Evolutionary conservation across 2,888 invertebrate species (phyloP), one percentile per base, ranked within the genome.

Genomic region (Yponomeuta evonymella): DNA sequence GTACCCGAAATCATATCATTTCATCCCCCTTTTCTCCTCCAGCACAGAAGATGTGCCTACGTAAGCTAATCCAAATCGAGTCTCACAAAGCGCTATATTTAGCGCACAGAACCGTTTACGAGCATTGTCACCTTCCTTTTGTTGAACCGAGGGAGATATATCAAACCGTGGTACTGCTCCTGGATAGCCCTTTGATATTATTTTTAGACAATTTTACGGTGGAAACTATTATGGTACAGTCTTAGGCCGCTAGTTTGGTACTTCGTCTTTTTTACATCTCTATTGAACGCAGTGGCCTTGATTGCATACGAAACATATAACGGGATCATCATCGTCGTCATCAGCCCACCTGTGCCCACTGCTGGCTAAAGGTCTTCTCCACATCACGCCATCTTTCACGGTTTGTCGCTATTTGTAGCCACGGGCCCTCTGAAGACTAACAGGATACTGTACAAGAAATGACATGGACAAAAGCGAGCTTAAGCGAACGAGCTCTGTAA

Each of bases 101-200:
- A 86, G 81, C 76, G 75, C 51, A 2, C 51, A 58, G 74, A 79
- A 81, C 76, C 83, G 81, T 85, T 85, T 81, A 87, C 83, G 81
- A 81, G 81, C 81, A 79, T 81, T 83, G 86, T 85, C 85, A 82
- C 84, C 80, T 82, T 76, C 72, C 76, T 81, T 86, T 86, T 84
- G 83, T 85, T 79, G 79, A 62, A 70, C 65, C 65, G 23, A 66
- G 3, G 48, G 9, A 66, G 43, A 70, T 70, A 70, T 23, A 48
- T 64, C 48, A 65, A 12, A 48, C 48, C 70, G 43, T 70, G 36
- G 43, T n/a, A 65, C 48, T 43, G 67, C 67, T 67, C n/a, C 65
- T 48, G 48, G 15, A 64, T 48, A 2, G 64, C 79, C 76, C 82
- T 85, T 85, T 85, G 82, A 85, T 83, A 83, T 79, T 79, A 83